Conservation (phyloP, 2,888 invertebrate genomes). For the Microctonus brassicae region DNA sequence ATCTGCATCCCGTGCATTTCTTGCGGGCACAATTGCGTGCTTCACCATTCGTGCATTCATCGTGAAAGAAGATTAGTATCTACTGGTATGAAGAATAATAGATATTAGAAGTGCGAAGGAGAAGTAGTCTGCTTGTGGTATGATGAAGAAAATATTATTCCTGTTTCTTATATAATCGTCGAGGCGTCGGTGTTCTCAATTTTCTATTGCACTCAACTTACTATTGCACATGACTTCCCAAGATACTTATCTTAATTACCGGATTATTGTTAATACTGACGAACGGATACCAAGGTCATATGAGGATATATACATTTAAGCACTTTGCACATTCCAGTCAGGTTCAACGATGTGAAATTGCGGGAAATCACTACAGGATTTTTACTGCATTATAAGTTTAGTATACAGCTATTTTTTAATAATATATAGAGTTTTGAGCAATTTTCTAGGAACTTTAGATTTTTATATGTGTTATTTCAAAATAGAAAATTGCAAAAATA, state of each 20-base stretch:
- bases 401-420: neutral
- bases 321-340: neutral
- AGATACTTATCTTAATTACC: constrained; percentile 5
- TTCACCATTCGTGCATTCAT: constrained; percentile 8
- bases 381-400: neutral
- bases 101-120: neutral
- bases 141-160: neutral
- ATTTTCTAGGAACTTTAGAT: too few species aligned
- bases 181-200: neutral
- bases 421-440: neutral
- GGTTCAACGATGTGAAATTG: neutral
- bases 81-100: neutral
- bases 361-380: neutral
- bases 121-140: neutral
- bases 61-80: constrained; percentile 45
- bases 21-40: neutral
- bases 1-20: constrained; percentile 38
- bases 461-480: too few species aligned
- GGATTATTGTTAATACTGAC: constrained; percentile 6
- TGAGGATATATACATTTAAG: neutral
- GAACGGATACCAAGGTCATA: neutral
- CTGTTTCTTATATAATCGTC: neutral
- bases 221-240: neutral
- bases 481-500: too few species aligned
- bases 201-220: neutral